Conservation (phyloP, 1,140 invertebrate genomes). For the Drosophila albomicans region DNA sequence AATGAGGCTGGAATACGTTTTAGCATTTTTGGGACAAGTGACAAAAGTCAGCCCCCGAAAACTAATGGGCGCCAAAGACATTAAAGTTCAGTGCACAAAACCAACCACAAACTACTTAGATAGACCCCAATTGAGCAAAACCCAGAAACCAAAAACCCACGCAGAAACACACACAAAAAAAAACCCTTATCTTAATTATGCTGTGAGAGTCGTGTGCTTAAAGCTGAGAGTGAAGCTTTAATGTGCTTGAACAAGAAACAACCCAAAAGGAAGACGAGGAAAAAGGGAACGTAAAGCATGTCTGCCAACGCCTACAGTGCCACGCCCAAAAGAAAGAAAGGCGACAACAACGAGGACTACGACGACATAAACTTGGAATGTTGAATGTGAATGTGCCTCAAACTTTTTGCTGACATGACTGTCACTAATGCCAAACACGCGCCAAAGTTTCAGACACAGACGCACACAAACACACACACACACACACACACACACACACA, state of each 20-base stretch:
- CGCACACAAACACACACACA: conserved; percentile 34
- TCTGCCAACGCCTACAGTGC: conserved; percentile 53
- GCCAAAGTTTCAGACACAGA: conserved; percentile 80
- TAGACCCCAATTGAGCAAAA: conserved; percentile 1
- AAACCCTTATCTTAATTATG: conserved; percentile 57
- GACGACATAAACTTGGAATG: conserved; percentile 80
- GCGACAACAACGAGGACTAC: conserved; percentile 11
- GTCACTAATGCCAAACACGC: conserved; percentile 83
- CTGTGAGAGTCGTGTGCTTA: conserved; percentile 46
- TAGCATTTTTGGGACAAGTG: conserved; percentile 11
- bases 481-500: conserved; percentile 53
- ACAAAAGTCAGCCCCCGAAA: conserved; percentile 13
- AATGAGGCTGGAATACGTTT: conserved; percentile 20
- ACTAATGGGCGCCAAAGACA: conserved; percentile 18
- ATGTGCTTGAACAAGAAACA: conserved; percentile 18
- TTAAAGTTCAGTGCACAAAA: conserved; percentile 30
- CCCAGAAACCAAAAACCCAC: too few species aligned
- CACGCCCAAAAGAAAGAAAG: conserved; percentile 37
- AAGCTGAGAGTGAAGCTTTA: conserved; percentile 53
- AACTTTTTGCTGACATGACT: conserved; percentile 82
- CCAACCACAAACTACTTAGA: conserved; percentile 20
- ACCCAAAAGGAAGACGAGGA: conserved; percentile 15
- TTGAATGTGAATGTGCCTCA: conserved; percentile 83
- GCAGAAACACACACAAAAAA: not conserved
- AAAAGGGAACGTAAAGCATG: conserved; percentile 50